A percentile compares a stretch with the other conserved stretches of the same genome.
phyloP scores from a whole-genome alignment of 1,140 invertebrate genomes.

The Notospermus geniculatus region DNA sequence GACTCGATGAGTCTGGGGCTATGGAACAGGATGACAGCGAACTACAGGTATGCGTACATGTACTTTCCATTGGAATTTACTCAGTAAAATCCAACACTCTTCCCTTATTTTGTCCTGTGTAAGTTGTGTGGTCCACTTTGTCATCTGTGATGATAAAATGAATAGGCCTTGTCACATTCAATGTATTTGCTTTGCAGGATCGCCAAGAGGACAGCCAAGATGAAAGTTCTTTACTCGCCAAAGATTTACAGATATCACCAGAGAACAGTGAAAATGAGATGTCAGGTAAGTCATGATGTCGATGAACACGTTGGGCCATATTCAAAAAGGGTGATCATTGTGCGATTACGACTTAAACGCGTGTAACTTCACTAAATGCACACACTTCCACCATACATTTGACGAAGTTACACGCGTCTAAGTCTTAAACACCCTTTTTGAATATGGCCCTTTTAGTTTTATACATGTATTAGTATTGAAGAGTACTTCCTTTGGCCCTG shows the following conservation, averaged over 20 bases:
- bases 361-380: too few relatives aligned
- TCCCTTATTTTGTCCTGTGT: constrained; percentile 24
- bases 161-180: constrained; percentile 13
- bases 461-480: constrained; percentile 6
- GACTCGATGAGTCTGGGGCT: constrained; percentile 50
- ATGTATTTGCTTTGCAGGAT: constrained; percentile 14
- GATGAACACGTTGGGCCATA: too few relatives aligned
- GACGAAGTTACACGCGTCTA: too few relatives aligned
- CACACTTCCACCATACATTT: too few relatives aligned
- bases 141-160: too few relatives aligned
- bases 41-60: constrained; percentile 20
- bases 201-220: constrained; percentile 35
- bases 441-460: too few relatives aligned
- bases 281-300: neutral
- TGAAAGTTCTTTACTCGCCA: constrained; percentile 25
- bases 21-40: constrained; percentile 16
- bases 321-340: too few relatives aligned
- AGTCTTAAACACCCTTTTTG: too few relatives aligned
- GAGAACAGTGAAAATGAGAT: constrained; percentile 39
- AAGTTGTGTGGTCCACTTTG: constrained; percentile 7
- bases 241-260: constrained; percentile 50
- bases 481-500: too few relatives aligned
- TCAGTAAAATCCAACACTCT: constrained; percentile 34
- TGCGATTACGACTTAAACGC: too few relatives aligned
- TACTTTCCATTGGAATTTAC: constrained; percentile 26